Conservation (phyloP, 35 echinoderm and acorn worm genomes). For the Patiria miniata region DNA sequence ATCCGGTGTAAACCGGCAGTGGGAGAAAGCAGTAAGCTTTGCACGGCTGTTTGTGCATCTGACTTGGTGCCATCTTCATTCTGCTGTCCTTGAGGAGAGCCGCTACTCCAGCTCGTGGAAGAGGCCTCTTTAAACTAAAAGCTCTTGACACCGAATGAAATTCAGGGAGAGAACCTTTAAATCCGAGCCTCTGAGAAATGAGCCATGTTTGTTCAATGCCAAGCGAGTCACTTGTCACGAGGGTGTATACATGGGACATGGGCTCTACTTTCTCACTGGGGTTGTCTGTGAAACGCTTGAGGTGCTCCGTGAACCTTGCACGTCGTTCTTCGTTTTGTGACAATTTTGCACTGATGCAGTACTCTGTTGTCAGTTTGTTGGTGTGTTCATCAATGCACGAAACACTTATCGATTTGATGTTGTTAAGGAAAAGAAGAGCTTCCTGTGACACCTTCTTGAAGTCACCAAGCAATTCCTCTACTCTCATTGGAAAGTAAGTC, state of each 20-base stretch:
- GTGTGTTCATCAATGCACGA: slow-evolving; percentile 36
- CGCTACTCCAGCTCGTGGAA: slow-evolving; percentile 36
- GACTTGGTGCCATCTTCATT: neutral
- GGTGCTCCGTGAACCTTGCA: neutral
- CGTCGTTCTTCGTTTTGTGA: neutral
- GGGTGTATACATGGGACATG: neutral
- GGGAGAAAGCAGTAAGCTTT: slow-evolving; percentile 56
- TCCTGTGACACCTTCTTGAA: slow-evolving; percentile 33
- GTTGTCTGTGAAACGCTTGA: neutral
- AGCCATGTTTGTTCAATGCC: neutral
- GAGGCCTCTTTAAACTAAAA: neutral
- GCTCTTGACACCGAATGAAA: neutral
- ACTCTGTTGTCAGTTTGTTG: neutral
- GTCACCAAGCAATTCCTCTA: slow-evolving; percentile 6
- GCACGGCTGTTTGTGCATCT: neutral
- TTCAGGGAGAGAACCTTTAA: neutral
- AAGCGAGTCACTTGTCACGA: neutral
- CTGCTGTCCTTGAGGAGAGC: neutral
- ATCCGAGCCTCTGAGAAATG: neutral
- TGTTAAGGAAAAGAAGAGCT: slow-evolving; percentile 46
- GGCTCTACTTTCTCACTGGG: neutral
- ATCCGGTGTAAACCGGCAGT: slow-evolving; percentile 59
- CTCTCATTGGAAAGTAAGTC: neutral
- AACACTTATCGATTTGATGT: slow-evolving; percentile 37
- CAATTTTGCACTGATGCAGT: slow-evolving; percentile 2